These are phyloP conservation scores for Bombus polaris DNA, from an alignment of 1,140 invertebrate genomes.

Conservation along the genomic window DNA sequence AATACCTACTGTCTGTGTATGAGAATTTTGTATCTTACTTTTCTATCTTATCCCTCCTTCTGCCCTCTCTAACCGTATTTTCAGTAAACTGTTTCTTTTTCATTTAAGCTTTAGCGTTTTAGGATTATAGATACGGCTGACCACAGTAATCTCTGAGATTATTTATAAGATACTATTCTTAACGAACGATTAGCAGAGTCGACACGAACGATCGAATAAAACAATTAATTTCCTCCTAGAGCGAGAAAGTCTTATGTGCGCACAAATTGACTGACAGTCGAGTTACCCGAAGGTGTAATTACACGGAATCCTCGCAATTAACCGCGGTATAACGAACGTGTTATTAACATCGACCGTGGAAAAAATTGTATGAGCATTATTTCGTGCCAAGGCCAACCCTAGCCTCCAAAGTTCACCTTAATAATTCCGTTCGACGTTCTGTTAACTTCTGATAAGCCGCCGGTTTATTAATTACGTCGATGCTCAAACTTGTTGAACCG, in stretches of 20 bases:
- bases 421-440: slow-evolving; percentile 12
- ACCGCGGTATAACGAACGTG: slow-evolving; percentile 33
- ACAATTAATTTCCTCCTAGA: slow-evolving; percentile 32
- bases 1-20: no score
- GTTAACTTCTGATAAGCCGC: background rate
- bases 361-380: background rate
- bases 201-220: slow-evolving; percentile 20
- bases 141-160: background rate
- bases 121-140: background rate
- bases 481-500: background rate
- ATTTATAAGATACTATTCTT: slow-evolving; percentile 1
- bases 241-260: slow-evolving; percentile 1
- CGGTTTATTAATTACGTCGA: slow-evolving; percentile 19
- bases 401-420: background rate
- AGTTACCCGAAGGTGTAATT: slow-evolving; percentile 42
- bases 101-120: background rate
- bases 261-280: slow-evolving; percentile 35
- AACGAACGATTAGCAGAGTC: slow-evolving; percentile 5
- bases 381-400: background rate
- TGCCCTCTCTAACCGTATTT: no score
- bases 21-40: no score
- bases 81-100: no score
- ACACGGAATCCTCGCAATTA: slow-evolving; percentile 40
- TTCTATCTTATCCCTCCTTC: no score
- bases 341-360: slow-evolving; percentile 24